Evolutionary conservation across 53 echinoderm and acorn worm species (phyloP).

Genomic region (Mesocentrotus franciscanus): DNA sequence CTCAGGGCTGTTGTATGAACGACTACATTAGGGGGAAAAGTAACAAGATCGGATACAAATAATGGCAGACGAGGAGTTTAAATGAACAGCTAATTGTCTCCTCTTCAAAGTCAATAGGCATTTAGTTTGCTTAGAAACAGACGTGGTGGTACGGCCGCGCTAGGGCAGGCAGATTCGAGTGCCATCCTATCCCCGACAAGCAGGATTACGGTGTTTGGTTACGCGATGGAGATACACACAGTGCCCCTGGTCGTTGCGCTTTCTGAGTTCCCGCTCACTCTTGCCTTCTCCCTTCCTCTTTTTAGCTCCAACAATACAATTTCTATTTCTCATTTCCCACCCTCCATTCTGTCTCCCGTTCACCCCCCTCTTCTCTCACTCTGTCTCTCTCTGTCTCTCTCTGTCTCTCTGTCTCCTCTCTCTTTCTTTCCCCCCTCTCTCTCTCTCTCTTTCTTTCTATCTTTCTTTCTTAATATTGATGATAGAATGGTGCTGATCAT

Average conservation of each 20-base stretch:
- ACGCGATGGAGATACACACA: slow-evolving; percentile 44
- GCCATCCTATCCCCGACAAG: slow-evolving; percentile 47
- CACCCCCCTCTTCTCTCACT: not conserved
- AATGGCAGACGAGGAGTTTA: slow-evolving; percentile 58
- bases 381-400: not conserved
- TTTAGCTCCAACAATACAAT: not conserved
- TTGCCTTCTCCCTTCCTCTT: not conserved
- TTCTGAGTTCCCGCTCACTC: not conserved
- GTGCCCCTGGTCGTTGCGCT: not conserved
- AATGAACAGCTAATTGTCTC: slow-evolving; percentile 66
- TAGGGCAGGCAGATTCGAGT: slow-evolving; percentile 8
- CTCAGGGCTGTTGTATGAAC: not conserved
- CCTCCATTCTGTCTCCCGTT: not conserved
- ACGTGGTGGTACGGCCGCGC: not conserved
- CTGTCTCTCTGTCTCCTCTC: not conserved
- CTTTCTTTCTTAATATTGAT: not conserved
- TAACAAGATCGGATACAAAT: slow-evolving; percentile 47
- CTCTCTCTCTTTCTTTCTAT: not conserved
- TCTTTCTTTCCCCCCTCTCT: not conserved
- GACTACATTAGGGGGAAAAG: not conserved
- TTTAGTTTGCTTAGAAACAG: slow-evolving; percentile 47
- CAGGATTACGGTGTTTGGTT: slow-evolving; percentile 43
- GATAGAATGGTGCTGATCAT: not conserved
- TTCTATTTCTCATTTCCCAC: not conserved
- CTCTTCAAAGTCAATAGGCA: slow-evolving; percentile 64